Evolutionary conservation across 2,888 invertebrate genomes (phyloP).

Genomic region (Mactromeris polynyma): DNA sequence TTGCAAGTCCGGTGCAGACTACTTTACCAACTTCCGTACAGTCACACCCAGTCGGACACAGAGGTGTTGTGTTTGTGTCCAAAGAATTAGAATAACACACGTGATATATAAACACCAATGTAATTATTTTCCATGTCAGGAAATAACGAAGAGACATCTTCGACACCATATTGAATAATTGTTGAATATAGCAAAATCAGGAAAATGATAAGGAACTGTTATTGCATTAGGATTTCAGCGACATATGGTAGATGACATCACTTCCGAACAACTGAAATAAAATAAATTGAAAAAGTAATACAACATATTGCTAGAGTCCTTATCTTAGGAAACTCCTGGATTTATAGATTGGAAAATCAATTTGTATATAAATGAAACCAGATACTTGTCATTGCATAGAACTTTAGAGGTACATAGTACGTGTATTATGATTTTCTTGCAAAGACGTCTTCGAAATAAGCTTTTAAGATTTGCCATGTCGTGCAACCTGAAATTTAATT

Average conservation of each 20-base stretch:
- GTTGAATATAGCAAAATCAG: neutral
- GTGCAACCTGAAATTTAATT: too few relatives aligned
- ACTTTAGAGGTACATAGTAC: too few relatives aligned
- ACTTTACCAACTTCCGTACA: neutral
- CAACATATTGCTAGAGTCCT: too few relatives aligned
- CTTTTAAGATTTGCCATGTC: too few relatives aligned
- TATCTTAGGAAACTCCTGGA: too few relatives aligned
- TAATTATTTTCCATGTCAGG: neutral
- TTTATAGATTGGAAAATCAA: too few relatives aligned
- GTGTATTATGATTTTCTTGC: too few relatives aligned
- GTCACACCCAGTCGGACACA: constrained; percentile 18
- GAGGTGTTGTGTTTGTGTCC: neutral
- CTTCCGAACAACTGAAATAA: neutral
- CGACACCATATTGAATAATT: neutral
- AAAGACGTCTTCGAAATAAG: too few relatives aligned
- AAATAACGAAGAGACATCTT: neutral
- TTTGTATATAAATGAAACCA: too few relatives aligned
- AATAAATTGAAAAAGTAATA: neutral
- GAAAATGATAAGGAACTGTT: neutral
- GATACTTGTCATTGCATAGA: too few relatives aligned
- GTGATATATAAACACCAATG: neutral
- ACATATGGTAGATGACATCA: neutral
- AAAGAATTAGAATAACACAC: neutral
- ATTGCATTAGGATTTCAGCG: neutral
- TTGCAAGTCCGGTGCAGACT: constrained; percentile 1